Base-by-base conservation (phyloP, 2,113 vertebrate genomes). In the western clawed frog (Xenopus tropicalis) region DNA sequence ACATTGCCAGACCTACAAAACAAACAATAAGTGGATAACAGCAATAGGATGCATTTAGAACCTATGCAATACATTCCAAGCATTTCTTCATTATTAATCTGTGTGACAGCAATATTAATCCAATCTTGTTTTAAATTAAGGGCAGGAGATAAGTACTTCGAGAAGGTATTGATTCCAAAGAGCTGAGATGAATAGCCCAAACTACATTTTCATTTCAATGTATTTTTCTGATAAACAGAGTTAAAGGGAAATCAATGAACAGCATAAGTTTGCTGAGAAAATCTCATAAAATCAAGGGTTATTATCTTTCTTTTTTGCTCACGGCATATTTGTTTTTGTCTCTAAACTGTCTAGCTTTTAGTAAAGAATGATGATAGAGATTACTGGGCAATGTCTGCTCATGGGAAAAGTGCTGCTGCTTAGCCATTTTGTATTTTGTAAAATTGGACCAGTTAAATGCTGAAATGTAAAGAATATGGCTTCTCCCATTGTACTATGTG, bases 111-210 rank as follows among this genome's bases (percentile, higher is more conserved):
- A 20, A 43, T 43, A 57, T 69, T 69, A 43, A 57, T 69, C 29
- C 37, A 48, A 68, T 54, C 48, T 56, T 22, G 23, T 56, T 68
- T 56, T 23, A 37, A 51, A 22, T 42, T 69, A 54, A 17, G 52
- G 58, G 52, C 48, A 21, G 24, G 25, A 69, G 52, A 52, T 37
- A 58, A 56, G 66, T 22, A 58, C 52, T 42, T n/a, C 22, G 16
- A 58, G 51, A 58, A 56, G 24, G 23, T 69, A 69, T 69, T 69
- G 67, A 69, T 69, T 43, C 14, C 24, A 58, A 43, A 16, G 24
- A 58, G 5, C 25, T 29, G 54, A 69, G 52, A 69, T 69, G 54
- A 69, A 69, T 69, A 58, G 54, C 25, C 67, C 23, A 69, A 16
- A 69, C 21, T 69, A 0, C 25, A 57, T 69, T 57, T 69, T 66